These are phyloP conservation scores for Aurelia aurita complex sp. Pacific DNA, from an alignment of 30 jellyfish, hydroid and myxozoan genomes.

Conservation along the genomic window DNA sequence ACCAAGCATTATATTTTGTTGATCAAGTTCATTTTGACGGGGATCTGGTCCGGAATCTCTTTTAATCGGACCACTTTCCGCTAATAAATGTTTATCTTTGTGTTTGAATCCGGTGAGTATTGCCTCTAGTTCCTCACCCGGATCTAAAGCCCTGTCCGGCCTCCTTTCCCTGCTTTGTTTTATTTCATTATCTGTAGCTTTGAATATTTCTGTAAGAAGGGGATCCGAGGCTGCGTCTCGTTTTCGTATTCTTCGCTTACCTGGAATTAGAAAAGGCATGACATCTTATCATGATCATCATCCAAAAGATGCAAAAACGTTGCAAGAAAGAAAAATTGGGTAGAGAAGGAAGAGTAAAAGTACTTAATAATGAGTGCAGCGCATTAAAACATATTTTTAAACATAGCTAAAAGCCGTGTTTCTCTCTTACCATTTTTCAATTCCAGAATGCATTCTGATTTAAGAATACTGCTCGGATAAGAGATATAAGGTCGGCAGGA, in stretches of 20 bases:
- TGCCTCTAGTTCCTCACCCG: slow-evolving; percentile 77
- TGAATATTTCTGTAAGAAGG: slow-evolving; percentile 65
- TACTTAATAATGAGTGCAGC: not conserved
- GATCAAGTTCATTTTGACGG: slow-evolving; percentile 29
- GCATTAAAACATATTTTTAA: too few species aligned
- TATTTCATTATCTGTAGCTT: slow-evolving; percentile 38
- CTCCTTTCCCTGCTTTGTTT: slow-evolving; percentile 52
- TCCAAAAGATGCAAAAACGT: not conserved
- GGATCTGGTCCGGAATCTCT: slow-evolving; percentile 70
- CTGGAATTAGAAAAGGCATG: slow-evolving; percentile 12
- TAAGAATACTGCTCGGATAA: too few species aligned
- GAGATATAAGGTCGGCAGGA: too few species aligned
- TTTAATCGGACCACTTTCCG: slow-evolving; percentile 45
- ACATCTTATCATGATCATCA: not conserved
- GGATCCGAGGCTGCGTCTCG: slow-evolving; percentile 80
- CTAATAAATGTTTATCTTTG: slow-evolving; percentile 50
- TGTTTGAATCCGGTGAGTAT: slow-evolving; percentile 54
- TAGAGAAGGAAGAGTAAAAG: not conserved
- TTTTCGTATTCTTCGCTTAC: slow-evolving; percentile 58
- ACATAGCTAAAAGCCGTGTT: too few species aligned
- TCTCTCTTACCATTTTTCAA: too few species aligned
- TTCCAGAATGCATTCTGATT: too few species aligned
- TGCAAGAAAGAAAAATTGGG: not conserved
- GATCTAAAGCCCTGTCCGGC: slow-evolving; percentile 71
- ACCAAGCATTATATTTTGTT: slow-evolving; percentile 24